These are phyloP conservation scores for Cryptocephalus primarius DNA, from an alignment of 2,888 invertebrate genomes.

Conservation along the genomic window DNA sequence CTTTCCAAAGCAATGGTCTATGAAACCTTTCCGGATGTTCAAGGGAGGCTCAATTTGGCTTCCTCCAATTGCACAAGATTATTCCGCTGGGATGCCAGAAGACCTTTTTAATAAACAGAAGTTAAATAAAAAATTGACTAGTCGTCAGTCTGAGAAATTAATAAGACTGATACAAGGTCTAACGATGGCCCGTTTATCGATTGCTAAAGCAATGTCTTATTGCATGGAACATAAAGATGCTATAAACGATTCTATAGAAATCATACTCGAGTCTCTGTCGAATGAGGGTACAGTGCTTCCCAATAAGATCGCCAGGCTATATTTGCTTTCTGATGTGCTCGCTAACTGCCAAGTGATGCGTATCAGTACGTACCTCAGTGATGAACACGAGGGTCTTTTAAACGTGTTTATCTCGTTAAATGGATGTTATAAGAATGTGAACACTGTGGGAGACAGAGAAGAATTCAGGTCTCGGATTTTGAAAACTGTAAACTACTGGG, in stretches of 20 bases:
- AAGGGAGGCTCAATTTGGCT: slow-evolving; percentile 89
- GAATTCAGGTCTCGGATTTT: slow-evolving; percentile 49
- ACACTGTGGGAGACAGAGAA: background rate
- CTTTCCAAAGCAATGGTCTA: slow-evolving; percentile 74
- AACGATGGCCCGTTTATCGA: slow-evolving; percentile 59
- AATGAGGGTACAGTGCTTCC: slow-evolving; percentile 55
- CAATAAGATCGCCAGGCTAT: slow-evolving; percentile 74
- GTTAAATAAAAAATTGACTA: slow-evolving; percentile 53
- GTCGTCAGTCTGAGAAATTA: slow-evolving; percentile 74
- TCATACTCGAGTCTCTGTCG: slow-evolving; percentile 75
- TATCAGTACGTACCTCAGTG: slow-evolving; percentile 49
- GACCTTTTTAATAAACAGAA: slow-evolving; percentile 59
- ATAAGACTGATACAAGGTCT: slow-evolving; percentile 78
- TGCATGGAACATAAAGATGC: slow-evolving; percentile 94
- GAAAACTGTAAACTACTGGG: slow-evolving; percentile 86
- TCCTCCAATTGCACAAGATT: slow-evolving; percentile 86
- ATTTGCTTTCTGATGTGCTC: slow-evolving; percentile 89
- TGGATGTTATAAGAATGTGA: background rate
- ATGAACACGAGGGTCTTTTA: slow-evolving; percentile 23
- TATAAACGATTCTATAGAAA: slow-evolving; percentile 83
- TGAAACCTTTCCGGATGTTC: slow-evolving; percentile 91
- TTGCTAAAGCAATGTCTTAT: slow-evolving; percentile 94
- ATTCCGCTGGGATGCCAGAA: slow-evolving; percentile 92
- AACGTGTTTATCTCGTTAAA: background rate
- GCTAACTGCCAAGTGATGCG: slow-evolving; percentile 80